These are phyloP conservation scores for Osmerus mordax DNA, from an alignment of 2,113 vertebrate species.

Conservation along the genomic window DNA sequence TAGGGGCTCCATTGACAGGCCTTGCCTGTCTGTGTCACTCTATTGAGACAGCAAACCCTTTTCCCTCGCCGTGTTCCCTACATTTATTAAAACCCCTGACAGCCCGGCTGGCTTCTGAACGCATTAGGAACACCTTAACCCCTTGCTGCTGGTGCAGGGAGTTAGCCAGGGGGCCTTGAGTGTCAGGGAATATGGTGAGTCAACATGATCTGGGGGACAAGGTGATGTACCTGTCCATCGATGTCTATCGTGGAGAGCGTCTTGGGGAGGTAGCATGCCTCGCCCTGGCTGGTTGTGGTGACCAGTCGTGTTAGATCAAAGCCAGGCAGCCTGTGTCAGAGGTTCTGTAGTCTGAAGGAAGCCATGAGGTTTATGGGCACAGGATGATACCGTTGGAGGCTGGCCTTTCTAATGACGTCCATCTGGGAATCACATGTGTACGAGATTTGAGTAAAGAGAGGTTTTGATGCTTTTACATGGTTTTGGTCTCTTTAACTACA, in stretches of 20 bases:
- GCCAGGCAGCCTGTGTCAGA: slow-evolving; percentile 40
- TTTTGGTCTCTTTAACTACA: too few species aligned
- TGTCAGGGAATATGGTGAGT: slow-evolving; percentile 41
- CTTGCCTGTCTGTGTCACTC: slow-evolving; percentile 97
- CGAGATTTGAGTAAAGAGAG: neutral
- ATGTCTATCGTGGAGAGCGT: neutral
- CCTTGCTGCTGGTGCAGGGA: slow-evolving; percentile 52
- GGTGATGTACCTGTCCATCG: slow-evolving; percentile 36
- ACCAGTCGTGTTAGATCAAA: slow-evolving; percentile 25
- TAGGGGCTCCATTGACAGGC: slow-evolving; percentile 95
- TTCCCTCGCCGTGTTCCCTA: slow-evolving; percentile 92
- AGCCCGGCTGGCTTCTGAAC: slow-evolving; percentile 81
- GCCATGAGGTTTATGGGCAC: neutral
- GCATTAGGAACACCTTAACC: slow-evolving; percentile 72
- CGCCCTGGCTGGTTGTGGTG: slow-evolving; percentile 33
- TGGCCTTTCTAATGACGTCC: neutral
- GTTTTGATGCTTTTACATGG: neutral
- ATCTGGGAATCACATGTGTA: slow-evolving; percentile 11
- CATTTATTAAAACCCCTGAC: slow-evolving; percentile 94
- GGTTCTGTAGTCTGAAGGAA: slow-evolving; percentile 21
- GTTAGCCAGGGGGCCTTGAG: slow-evolving; percentile 49
- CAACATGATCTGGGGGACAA: slow-evolving; percentile 56
- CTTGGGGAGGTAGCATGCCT: slow-evolving; percentile 63
- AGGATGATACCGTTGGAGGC: neutral
- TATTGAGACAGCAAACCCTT: slow-evolving; percentile 99